These are phyloP conservation scores for Odontesthes bonariensis DNA, from an alignment of 2,113 vertebrate species.

Conservation along the genomic window DNA sequence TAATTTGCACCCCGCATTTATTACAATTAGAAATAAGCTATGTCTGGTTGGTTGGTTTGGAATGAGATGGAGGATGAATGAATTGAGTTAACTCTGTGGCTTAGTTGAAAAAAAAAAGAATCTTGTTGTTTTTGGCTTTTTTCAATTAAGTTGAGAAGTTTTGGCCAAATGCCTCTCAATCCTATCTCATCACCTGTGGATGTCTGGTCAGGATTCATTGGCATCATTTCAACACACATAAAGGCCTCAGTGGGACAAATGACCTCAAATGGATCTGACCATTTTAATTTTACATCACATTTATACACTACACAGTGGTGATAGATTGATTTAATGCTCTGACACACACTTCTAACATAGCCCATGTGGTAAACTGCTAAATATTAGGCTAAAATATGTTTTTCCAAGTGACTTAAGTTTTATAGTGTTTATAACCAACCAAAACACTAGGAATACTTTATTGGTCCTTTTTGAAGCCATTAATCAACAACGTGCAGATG, in stretches of 20 bases:
- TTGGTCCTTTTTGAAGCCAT: too few relatives aligned
- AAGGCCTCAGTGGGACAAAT: constrained; percentile 44
- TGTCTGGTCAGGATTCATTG: not conserved
- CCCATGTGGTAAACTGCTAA: too few relatives aligned
- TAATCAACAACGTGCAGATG: too few relatives aligned
- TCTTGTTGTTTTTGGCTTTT: too few relatives aligned
- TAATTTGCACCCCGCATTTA: constrained; percentile 57
- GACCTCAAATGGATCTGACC: constrained; percentile 59
- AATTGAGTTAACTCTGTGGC: not conserved
- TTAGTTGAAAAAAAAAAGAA: not conserved
- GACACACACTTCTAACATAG: constrained; percentile 2
- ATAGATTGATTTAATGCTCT: constrained; percentile 55
- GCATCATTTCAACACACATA: not conserved
- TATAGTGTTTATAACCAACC: too few relatives aligned
- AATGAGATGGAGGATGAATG: constrained; percentile 4
- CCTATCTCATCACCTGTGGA: not conserved
- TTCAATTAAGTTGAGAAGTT: not conserved
- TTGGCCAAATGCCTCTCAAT: not conserved
- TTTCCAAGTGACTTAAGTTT: too few relatives aligned
- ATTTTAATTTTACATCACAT: constrained; percentile 66
- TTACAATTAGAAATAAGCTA: constrained; percentile 44
- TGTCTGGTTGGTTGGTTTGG: not conserved
- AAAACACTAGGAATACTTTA: too few relatives aligned
- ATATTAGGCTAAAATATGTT: too few relatives aligned
- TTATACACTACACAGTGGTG: constrained; percentile 41